phyloP scores from a whole-genome alignment of 2,888 invertebrate species.

The Autographa pulchrina region DNA sequence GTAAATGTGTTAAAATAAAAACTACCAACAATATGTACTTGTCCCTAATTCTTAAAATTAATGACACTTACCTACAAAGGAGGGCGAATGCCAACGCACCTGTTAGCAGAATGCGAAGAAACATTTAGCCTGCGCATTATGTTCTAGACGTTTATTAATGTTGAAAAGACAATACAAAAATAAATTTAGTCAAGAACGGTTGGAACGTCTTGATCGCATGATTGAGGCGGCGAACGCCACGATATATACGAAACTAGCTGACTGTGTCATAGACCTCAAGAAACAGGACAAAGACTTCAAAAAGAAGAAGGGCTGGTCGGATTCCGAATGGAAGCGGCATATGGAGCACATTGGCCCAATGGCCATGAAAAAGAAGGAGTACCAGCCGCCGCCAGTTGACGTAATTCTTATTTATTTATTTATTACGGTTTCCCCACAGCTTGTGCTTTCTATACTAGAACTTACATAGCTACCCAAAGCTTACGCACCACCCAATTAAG shows the following conservation, averaged over 20 bases:
- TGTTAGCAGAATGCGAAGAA: constrained; percentile 10
- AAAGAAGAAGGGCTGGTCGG: constrained; percentile 79
- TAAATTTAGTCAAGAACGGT: constrained; percentile 71
- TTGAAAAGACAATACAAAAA: constrained; percentile 75
- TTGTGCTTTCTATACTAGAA: no score
- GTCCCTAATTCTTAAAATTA: neutral
- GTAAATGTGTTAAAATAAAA: no score
- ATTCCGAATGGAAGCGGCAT: constrained; percentile 85
- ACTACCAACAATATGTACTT: neutral
- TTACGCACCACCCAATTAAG: no score
- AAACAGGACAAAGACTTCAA: constrained; percentile 76
- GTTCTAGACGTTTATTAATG: constrained; percentile 73
- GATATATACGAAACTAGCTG: constrained; percentile 80
- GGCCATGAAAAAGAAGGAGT: constrained; percentile 73
- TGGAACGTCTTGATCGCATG: constrained; percentile 78
- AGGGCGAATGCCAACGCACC: neutral
- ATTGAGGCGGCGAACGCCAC: constrained; percentile 80
- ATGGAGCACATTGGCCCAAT: constrained; percentile 83
- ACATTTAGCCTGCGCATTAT: neutral
- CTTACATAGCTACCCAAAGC: no score
- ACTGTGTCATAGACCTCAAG: constrained; percentile 77
- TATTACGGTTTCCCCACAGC: no score
- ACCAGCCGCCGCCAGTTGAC: constrained; percentile 64
- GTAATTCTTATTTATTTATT: constrained; percentile 56
- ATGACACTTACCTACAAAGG: neutral